Base-by-base conservation (phyloP, 2,888 invertebrate species). In the Tenthredo amoena region DNA sequence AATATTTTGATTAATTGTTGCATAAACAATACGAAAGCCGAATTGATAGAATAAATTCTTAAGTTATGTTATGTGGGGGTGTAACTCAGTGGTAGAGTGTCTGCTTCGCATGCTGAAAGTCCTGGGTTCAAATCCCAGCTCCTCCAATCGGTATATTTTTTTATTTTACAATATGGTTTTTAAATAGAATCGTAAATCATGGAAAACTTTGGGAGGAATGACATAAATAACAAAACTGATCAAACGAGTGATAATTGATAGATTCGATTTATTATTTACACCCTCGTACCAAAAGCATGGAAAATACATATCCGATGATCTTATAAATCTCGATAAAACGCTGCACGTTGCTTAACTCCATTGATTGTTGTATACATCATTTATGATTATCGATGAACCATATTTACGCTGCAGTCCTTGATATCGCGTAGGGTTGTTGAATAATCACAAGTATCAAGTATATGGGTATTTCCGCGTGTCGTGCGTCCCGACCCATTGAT, bases 401-500 rank as follows among this genome's bases (percentile, higher is more conserved):
- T 5, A n/a, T 37, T 71, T n/a, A 37, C 40, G 43, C 12, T 47
- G 15, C 43, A 21, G 26, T 74, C 26, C 4, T 40, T 21, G 47
- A 47, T 47, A 15, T 47, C 50, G 31, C 12, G 18, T 77, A 18
- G 18, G 31, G 12, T 15, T n/a, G 18, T 77, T 31, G 76, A 50
- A 34, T 50, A 55, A n/a, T n/a, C n/a, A n/a, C n/a, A n/a, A n/a
- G 31, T n/a, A 31, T 7, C 76, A 77, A 21, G 34, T n/a, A 55
- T 7, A 55, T n/a, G 6, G 55, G n/a, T 50, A 50, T 6, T 34
- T 71, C 84, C 43, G 21, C 40, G 72, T 37, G 93, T 87, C 90
- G 92, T 89, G 91, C 89, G 91, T 92, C 93, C 94, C 92, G 94
- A 93, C 94, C 94, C 95, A 95, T 97, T 97, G 97, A 97, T 97